These are phyloP conservation scores for Sceloporus tristichus DNA, from an alignment of 2,113 vertebrate species.

Conservation along the genomic window DNA sequence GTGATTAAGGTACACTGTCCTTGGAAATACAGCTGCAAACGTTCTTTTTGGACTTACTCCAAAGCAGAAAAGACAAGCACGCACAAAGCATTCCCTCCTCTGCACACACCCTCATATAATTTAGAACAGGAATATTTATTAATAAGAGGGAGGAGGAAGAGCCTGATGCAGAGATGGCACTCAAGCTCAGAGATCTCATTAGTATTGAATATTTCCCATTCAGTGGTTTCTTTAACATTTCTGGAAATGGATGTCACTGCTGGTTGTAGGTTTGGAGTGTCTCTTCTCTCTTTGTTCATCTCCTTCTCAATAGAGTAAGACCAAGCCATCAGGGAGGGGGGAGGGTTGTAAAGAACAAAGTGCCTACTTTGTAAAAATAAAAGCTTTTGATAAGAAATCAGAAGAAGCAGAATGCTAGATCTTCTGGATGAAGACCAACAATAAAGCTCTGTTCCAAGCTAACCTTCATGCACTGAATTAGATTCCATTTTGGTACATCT, in stretches of 20 bases:
- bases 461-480: not conserved
- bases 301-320: not conserved
- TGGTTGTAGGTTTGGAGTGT: not conserved
- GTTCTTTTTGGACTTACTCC: constrained; percentile 28
- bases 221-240: not conserved
- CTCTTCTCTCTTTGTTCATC: not conserved
- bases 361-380: not conserved
- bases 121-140: constrained; percentile 18
- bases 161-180: not conserved
- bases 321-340: not conserved
- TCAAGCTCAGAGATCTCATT: not conserved
- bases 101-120: constrained; percentile 20
- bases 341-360: not conserved
- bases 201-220: not conserved
- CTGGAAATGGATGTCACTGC: not conserved
- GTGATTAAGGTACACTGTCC: constrained; percentile 14
- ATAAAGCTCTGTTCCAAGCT: not conserved
- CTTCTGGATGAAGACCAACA: not conserved
- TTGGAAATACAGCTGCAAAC: constrained; percentile 27
- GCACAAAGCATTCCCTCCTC: constrained; percentile 30
- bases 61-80: constrained; percentile 33
- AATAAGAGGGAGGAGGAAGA: not conserved
- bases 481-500: not conserved
- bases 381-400: not conserved
- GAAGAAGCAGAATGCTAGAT: not conserved